These are phyloP conservation scores for Pipra filicauda DNA, from an alignment of 2,113 vertebrate genomes.

Conservation along the genomic window DNA sequence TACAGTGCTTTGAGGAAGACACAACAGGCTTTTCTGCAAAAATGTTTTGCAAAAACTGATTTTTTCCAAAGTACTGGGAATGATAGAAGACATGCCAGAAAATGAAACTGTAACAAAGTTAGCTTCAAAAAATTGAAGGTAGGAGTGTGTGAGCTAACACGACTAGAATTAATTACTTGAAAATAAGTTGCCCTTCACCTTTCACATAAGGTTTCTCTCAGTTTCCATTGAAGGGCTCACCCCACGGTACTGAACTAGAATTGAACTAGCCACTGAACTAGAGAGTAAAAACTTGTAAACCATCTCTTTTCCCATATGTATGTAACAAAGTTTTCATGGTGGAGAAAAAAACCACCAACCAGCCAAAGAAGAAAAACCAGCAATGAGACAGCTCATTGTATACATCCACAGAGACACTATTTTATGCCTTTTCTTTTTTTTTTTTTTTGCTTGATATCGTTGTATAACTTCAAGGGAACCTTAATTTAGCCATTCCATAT, in stretches of 20 bases:
- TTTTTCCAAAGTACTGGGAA: not conserved
- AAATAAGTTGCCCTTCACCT: not conserved
- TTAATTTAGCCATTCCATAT: constrained; percentile 1
- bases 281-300: not conserved
- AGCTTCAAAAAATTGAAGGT: not conserved
- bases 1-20: not conserved
- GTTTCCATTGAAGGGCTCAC: not conserved
- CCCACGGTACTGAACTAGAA: not conserved
- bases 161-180: not conserved
- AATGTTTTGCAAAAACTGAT: not conserved
- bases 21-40: not conserved
- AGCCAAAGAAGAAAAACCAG: not conserved
- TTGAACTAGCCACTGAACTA: not conserved
- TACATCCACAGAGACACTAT: not conserved
- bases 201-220: not conserved
- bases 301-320: not conserved
- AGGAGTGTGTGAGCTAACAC: not conserved
- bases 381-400: not conserved
- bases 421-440: not conserved
- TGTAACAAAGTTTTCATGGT: not conserved
- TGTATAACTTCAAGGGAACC: not conserved
- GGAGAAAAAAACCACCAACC: not conserved
- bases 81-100: not conserved
- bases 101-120: not conserved
- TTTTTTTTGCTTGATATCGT: not conserved